Evolutionary conservation across 2,113 vertebrate species (phyloP), one percentile per base, ranked within the genome.

Genomic region (Balaeniceps rex): DNA sequence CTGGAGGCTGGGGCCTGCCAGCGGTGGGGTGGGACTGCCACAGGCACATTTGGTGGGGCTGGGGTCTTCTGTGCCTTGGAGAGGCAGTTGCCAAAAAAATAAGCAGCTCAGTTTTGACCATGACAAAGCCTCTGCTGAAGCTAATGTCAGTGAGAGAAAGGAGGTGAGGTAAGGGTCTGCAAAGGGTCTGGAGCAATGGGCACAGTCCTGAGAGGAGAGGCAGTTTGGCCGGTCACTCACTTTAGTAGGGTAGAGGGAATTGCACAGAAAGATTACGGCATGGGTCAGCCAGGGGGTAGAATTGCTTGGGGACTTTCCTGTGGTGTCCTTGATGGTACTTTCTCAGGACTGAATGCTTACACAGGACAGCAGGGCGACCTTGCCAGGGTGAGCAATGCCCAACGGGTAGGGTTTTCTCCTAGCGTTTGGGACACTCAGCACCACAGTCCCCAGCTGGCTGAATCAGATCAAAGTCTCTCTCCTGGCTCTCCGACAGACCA

Each of bases 401-500:
- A 24, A 13, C 1, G 16, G 12, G 7, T 10, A 71, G 26, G 29
- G 4, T 15, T 69, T 93, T 79, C 28, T 87, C 44, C 54, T 52
- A 44, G 13, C 3, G 9, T 40, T 72, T 65, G 31, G 26, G 18
- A 54, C 9, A 28, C 2, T 19, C 25, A 31, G 29, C 10, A 68
- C 9, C 22, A n/a, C 12, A 47, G 24, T 14, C 4, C 7, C 26
- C 25, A 68, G 34, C 5, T 63, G 78, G 14, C 14, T 74, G 76
- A 75, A 76, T 9, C 9, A 40, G 34, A 52, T 52, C 66, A n/a
- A 57, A 60, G 19, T 36, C 23, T 89, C 10, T 74, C 57, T 57
- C 7, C 8, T 29, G 28, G 34, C 42, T 65, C 36, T 69, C 21
- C 0, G 0, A 28, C 1, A 1, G 65, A 71, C 6, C 28, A 60